Evolutionary conservation across 2,888 invertebrate genomes (phyloP).

Genomic region (Hesperia comma): DNA sequence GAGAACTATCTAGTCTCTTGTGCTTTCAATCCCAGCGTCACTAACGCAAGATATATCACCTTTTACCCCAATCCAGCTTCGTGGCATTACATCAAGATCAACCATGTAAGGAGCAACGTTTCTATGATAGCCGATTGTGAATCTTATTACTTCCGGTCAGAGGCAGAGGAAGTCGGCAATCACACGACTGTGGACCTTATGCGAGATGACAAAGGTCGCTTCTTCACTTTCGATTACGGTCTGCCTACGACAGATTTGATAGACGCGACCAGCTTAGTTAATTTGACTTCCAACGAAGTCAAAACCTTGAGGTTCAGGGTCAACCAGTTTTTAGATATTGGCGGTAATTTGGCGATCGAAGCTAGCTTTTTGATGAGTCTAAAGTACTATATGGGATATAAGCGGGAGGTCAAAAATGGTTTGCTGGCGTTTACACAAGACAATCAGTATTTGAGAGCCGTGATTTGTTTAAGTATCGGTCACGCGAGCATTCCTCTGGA

Average conservation of each 20-base stretch:
- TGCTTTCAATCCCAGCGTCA: conserved; percentile 73
- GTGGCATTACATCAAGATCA: conserved; percentile 84
- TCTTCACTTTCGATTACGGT: conserved; percentile 90
- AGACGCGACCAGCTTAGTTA: conserved; percentile 86
- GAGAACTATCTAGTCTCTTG: conserved; percentile 76
- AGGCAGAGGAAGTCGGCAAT: conserved; percentile 59
- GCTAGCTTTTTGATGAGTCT: conserved; percentile 86
- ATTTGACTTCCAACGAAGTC: conserved; percentile 86
- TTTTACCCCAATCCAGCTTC: conserved; percentile 83
- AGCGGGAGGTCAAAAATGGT: conserved; percentile 55
- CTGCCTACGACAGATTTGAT: conserved; percentile 86
- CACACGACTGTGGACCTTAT: conserved; percentile 67
- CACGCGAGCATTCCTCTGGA: conserved; percentile 85
- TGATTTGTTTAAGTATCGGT: conserved; percentile 85
- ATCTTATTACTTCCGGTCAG: conserved; percentile 55
- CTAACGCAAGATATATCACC: conserved; percentile 63
- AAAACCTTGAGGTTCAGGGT: conserved; percentile 88
- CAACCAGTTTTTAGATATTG: conserved; percentile 88
- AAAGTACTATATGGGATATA: conserved; percentile 79
- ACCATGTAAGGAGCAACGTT: conserved; percentile 53
- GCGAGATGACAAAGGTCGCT: conserved; percentile 87
- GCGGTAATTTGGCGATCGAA: conserved; percentile 90
- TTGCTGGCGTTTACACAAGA: conserved; percentile 73
- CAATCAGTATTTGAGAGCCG: conserved; percentile 80
- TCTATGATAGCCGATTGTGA: conserved; percentile 66